Conservation (phyloP, 2,113 vertebrate species). For the Gavialis gangeticus region DNA sequence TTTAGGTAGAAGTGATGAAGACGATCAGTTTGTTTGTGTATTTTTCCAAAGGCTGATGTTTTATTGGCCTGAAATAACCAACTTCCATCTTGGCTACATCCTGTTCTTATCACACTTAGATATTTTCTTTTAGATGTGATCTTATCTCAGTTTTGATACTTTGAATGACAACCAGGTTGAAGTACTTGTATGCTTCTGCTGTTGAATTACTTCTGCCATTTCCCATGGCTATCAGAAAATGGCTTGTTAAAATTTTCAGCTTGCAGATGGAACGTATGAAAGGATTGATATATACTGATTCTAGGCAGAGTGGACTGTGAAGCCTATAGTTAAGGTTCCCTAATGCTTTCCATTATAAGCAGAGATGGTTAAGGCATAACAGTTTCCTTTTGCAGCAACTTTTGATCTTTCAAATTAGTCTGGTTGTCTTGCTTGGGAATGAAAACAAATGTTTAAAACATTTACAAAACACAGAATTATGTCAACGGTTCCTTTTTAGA, state of each 20-base stretch:
- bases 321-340: background rate
- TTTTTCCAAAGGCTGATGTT: background rate
- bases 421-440: background rate
- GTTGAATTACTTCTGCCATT: background rate
- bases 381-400: background rate
- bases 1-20: rapidly evolving
- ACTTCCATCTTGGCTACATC: background rate
- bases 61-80: background rate
- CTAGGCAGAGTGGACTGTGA: background rate
- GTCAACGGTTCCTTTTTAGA: too few species aligned
- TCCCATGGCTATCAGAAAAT: background rate
- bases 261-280: background rate
- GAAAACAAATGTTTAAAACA: background rate
- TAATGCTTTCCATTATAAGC: rapidly evolving
- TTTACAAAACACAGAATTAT: background rate
- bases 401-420: background rate
- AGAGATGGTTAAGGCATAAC: background rate
- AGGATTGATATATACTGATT: background rate
- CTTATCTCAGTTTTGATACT: background rate
- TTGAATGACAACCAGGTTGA: background rate
- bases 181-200: background rate
- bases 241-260: background rate
- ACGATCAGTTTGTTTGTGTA: background rate
- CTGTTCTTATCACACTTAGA: background rate
- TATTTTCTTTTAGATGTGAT: background rate